phyloP scores from a whole-genome alignment of 1,140 invertebrate species.

The Drosophila sucinea region DNA sequence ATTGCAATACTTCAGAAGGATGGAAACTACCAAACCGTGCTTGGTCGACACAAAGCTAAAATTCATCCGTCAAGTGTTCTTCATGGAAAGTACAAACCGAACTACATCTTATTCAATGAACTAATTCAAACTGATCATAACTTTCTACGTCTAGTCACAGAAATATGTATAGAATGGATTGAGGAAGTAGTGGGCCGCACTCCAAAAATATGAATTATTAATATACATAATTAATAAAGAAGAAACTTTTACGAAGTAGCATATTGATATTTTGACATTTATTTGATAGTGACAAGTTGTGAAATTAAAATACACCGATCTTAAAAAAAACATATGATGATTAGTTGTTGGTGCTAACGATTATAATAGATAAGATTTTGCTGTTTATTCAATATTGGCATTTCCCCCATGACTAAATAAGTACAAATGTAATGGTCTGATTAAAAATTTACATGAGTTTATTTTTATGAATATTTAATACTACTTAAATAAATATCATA shows the following conservation, averaged over 20 bases:
- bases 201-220: constrained; percentile 35
- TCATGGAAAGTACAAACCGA: constrained; percentile 86
- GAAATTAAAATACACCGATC: no score
- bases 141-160: constrained; percentile 90
- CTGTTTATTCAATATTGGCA: not conserved
- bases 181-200: constrained; percentile 84
- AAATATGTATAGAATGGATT: constrained; percentile 90
- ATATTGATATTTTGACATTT: not conserved
- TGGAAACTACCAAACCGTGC: constrained; percentile 89
- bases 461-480: constrained; percentile 59
- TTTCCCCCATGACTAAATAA: not conserved
- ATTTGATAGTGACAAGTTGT: no score
- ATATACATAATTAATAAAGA: not conserved
- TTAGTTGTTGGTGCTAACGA: no score
- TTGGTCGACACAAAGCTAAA: constrained; percentile 70
- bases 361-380: not conserved
- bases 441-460: constrained; percentile 65
- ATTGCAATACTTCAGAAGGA: constrained; percentile 93
- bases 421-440: not conserved
- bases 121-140: constrained; percentile 93
- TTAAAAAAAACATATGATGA: no score
- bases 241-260: not conserved
- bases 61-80: constrained; percentile 82
- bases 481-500: constrained; percentile 74
- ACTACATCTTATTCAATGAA: constrained; percentile 94